Conservation (phyloP, 2,888 invertebrate species). For the Deladenus siricidicola region DNA sequence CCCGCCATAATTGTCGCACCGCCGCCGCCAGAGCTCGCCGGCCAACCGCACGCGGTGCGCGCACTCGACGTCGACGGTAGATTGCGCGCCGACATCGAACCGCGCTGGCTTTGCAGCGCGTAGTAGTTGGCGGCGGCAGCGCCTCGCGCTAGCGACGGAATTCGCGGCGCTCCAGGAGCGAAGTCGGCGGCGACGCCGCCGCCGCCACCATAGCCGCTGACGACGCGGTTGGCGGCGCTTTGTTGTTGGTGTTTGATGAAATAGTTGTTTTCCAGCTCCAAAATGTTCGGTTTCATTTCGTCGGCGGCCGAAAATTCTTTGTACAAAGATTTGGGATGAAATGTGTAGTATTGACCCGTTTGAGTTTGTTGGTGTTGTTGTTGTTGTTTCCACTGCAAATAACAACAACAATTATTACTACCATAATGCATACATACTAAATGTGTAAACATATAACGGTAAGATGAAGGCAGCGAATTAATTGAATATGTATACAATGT, state of each 20-base stretch:
- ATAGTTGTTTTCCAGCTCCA: slow-evolving; percentile 53
- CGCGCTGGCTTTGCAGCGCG: background rate
- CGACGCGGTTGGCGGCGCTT: slow-evolving; percentile 12
- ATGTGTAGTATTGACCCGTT: slow-evolving; percentile 47
- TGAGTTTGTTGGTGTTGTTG: slow-evolving; percentile 9
- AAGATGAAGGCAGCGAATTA: too few relatives aligned
- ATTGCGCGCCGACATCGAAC: background rate
- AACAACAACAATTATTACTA: background rate
- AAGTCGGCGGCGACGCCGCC: background rate
- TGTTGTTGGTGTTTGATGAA: slow-evolving; percentile 36
- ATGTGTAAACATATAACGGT: too few relatives aligned
- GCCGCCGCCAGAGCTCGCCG: too few relatives aligned
- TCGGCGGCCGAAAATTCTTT: slow-evolving; percentile 28
- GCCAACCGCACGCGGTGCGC: background rate
- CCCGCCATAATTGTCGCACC: slow-evolving; percentile 8
- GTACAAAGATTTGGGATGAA: slow-evolving; percentile 48
- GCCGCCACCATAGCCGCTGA: background rate
- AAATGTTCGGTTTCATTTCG: slow-evolving; percentile 45
- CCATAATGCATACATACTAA: too few relatives aligned
- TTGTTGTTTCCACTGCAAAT: slow-evolving; percentile 6
- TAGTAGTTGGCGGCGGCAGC: slow-evolving; percentile 19
- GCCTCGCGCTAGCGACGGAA: background rate
- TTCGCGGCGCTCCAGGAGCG: background rate
- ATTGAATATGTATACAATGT: too few relatives aligned
- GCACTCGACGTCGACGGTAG: background rate